Percentiles rank a stretch among this genome's conserved stretches.
phyloP scores from a whole-genome alignment of 2,113 vertebrate species.

The Bambusicola thoracicus region DNA sequence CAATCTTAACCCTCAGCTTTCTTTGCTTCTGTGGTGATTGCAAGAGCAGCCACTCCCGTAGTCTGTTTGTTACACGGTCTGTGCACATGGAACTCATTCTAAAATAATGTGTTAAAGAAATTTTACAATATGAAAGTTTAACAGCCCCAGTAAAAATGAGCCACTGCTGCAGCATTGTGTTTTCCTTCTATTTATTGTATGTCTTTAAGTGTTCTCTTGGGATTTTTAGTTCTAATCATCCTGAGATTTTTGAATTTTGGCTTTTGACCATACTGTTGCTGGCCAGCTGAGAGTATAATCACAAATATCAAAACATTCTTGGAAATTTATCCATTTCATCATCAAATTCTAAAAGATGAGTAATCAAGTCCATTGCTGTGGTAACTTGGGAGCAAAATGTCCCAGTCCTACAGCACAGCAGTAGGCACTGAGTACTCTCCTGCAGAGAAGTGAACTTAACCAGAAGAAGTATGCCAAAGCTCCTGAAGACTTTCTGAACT shows the following conservation, averaged over 20 bases:
- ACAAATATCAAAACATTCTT: neutral
- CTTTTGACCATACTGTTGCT: neutral
- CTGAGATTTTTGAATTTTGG: neutral
- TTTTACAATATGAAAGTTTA: neutral
- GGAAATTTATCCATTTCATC: neutral
- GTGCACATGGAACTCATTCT: neutral
- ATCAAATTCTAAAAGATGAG: neutral
- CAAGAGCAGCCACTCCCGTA: neutral
- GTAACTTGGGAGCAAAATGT: neutral
- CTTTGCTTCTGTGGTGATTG: neutral
- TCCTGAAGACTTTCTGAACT: neutral
- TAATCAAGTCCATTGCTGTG: neutral
- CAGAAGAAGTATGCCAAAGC: neutral
- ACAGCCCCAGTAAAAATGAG: neutral
- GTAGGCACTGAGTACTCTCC: neutral
- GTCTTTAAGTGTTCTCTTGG: neutral
- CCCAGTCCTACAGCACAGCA: neutral
- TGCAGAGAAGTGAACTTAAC: neutral
- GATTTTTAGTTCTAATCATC: neutral
- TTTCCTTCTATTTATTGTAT: neutral
- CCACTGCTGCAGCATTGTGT: neutral
- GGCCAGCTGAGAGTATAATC: neutral
- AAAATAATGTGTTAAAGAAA: neutral
- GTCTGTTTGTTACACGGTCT: neutral
- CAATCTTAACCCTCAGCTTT: neutral